Evolutionary conservation across 2,113 vertebrate genomes (phyloP).

Genomic region (Cyprinodon tularosa): DNA sequence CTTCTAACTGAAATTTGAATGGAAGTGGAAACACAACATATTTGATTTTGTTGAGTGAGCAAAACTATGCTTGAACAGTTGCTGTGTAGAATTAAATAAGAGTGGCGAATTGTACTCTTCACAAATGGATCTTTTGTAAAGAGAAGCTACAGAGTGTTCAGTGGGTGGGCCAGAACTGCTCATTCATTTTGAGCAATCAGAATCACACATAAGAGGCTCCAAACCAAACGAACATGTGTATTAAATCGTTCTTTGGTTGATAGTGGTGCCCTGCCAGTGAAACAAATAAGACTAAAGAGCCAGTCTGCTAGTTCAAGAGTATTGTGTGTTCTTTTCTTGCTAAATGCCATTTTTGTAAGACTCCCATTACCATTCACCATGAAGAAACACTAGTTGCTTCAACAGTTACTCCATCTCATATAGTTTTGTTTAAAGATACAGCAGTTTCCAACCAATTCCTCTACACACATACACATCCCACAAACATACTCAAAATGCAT

Average conservation of each 20-base stretch:
- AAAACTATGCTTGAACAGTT: slow-evolving; percentile 7
- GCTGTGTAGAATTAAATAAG: not conserved
- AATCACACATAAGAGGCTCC: slow-evolving; percentile 51
- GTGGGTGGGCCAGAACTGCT: slow-evolving; percentile 59
- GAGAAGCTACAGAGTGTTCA: slow-evolving; percentile 12
- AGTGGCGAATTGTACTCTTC: slow-evolving; percentile 28
- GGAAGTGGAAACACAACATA: not conserved
- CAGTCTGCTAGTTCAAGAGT: slow-evolving; percentile 39
- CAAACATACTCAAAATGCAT: too few relatives aligned
- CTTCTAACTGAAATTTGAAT: not conserved
- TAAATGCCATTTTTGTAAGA: slow-evolving; percentile 18
- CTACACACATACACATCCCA: not conserved
- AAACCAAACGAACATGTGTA: slow-evolving; percentile 54
- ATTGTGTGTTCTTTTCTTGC: slow-evolving; percentile 42
- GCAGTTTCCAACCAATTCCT: not conserved
- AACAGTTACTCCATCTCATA: not conserved
- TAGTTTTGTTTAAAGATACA: slow-evolving; percentile 4
- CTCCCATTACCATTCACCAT: not conserved
- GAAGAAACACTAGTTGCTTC: not conserved
- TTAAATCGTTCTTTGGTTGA: slow-evolving; percentile 35
- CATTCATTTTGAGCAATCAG: slow-evolving; percentile 64
- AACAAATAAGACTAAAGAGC: slow-evolving; percentile 31
- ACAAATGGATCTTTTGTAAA: slow-evolving; percentile 48
- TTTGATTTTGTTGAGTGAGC: not conserved
- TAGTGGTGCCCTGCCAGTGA: slow-evolving; percentile 29